Conservation (phyloP, 2,797 vertebrate species). For the Graptemys geographica region DNA sequence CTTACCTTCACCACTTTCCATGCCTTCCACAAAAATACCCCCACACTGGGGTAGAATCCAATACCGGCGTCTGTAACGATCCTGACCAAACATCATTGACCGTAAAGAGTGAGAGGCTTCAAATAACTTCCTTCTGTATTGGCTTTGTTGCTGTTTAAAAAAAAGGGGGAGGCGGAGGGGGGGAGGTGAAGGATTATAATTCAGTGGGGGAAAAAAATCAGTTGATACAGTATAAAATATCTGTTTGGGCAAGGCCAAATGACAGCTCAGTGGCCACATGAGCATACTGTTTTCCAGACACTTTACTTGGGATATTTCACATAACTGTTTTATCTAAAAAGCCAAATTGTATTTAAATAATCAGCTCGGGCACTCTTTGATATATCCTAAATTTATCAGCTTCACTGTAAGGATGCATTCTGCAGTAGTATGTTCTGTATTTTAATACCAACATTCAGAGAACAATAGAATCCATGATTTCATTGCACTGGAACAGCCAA, state of each 20-base stretch:
- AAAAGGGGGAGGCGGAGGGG: neutral
- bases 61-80: conserved; percentile 94
- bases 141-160: conserved; percentile 90
- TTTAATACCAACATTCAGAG: conserved; percentile 3
- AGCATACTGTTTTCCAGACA: neutral
- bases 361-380: neutral
- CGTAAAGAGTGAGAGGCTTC: conserved; percentile 91
- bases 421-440: neutral
- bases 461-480: conserved; percentile 5
- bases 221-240: neutral
- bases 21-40: conserved; percentile 93
- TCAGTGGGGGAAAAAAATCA: neutral
- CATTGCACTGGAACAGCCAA: neutral
- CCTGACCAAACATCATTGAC: conserved; percentile 94
- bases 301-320: fast-evolving
- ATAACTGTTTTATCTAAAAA: neutral
- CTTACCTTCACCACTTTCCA: conserved; percentile 91
- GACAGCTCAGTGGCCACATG: neutral
- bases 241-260: neutral
- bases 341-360: conserved; percentile 11
- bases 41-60: conserved; percentile 95
- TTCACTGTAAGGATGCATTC: conserved; percentile 32
- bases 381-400: neutral
- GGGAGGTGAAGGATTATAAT: neutral
- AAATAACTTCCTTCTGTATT: conserved; percentile 92